phyloP scores from a whole-genome alignment of 2,888 invertebrate species.

The Caradrina kadenii region DNA sequence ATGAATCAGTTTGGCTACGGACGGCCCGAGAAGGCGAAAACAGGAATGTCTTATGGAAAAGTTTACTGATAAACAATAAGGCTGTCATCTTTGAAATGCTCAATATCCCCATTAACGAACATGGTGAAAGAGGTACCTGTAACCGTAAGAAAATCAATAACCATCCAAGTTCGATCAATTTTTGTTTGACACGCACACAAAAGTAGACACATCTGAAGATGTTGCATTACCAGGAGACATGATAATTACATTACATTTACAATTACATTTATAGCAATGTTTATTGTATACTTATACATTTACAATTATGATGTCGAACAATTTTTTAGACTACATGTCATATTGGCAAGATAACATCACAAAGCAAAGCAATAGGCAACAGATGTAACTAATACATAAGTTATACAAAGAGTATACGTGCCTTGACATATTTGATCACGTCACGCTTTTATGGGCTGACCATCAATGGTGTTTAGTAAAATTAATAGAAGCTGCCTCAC shows the following conservation, averaged over 20 bases:
- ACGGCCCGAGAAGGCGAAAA: slow-evolving; percentile 12
- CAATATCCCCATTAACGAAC: not conserved
- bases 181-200: not conserved
- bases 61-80: slow-evolving; percentile 7
- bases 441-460: slow-evolving; percentile 35
- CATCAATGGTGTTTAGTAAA: slow-evolving; percentile 40
- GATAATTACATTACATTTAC: not conserved
- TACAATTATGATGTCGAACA: not conserved
- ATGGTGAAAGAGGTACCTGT: not conserved
- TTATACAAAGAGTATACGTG: slow-evolving; percentile 63
- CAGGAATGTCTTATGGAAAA: slow-evolving; percentile 14
- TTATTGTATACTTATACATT: not conserved
- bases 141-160: not conserved
- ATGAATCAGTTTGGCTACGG: slow-evolving; percentile 65
- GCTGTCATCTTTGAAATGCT: not conserved
- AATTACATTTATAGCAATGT: not conserved
- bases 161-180: not conserved
- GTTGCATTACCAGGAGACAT: not conserved
- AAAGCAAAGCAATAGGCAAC: slow-evolving; percentile 13
- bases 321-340: slow-evolving; percentile 2
- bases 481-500: slow-evolving; percentile 29
- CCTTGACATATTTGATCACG: slow-evolving; percentile 62
- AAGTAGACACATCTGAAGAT: slow-evolving; percentile 2
- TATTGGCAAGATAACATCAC: not conserved
- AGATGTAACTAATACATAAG: slow-evolving; percentile 29